Evolutionary conservation across 2,888 invertebrate species (phyloP), one percentile per base, ranked within the genome.

Genomic region (Drosophila koepferae): DNA sequence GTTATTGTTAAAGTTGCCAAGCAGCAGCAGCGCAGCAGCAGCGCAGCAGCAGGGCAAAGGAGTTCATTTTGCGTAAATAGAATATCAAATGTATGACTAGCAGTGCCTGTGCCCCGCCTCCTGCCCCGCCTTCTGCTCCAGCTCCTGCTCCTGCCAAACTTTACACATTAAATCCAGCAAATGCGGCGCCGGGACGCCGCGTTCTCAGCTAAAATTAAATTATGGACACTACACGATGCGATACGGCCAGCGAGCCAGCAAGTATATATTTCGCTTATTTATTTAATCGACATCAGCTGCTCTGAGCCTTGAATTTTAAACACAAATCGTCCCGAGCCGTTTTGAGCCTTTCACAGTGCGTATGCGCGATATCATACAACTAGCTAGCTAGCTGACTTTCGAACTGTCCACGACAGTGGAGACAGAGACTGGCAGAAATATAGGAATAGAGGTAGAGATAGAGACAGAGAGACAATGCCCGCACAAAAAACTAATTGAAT

Each of bases 401-500:
- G 46, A 65, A 56, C 72, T 78, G 68, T 69, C 53, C 49, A n/a
- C 41, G 64, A 51, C 46, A 61, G 16, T 3, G n/a, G 16, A 2
- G 12, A 18, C 12, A 20, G 12, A 10, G n/a, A 20, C 18, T 16
- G 16, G 7, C 3, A 9, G 16, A 10, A 40, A 3, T 7, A 41
- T 51, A 40, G 40, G 12, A 12, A 41, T 28, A 28, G 34, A 20
- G 16, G 7, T 2, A 9, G 16, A 10, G 55, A 3, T 3, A 41
- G 55, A 40, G 40, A n/a, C 7, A 41, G 41, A 31, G 48, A 41
- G 74, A 82, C 80, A 82, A 74, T 82, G 64, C 81, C 86, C 89
- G 84, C 85, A 86, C 89, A 76, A 76, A 81, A 76, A 76, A 89
- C 85, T 89, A 86, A 86, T 86, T 86, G 89, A 89, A 86, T 86